These are phyloP conservation scores for Ceyx margarethae DNA, from an alignment of 2,113 vertebrate species.

Conservation along the genomic window DNA sequence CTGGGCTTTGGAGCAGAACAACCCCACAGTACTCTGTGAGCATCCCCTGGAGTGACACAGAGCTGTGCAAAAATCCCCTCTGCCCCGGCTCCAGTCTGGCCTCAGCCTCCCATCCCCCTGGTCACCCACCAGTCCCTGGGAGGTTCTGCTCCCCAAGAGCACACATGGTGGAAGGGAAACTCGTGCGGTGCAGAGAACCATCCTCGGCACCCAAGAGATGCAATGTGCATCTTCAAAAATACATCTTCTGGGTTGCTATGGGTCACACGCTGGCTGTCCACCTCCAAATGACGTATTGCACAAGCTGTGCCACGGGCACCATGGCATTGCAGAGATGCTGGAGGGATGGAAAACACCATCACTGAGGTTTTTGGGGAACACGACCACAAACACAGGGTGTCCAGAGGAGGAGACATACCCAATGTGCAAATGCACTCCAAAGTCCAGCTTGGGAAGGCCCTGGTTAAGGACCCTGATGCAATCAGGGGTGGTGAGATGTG, in stretches of 20 bases:
- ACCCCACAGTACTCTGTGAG: not conserved
- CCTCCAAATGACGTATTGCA: not conserved
- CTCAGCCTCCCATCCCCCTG: not conserved
- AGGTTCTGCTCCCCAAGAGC: rapidly evolving
- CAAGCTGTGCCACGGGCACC: rapidly evolving
- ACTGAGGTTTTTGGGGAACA: rapidly evolving
- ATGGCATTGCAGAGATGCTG: not conserved
- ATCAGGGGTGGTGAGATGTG: rapidly evolving
- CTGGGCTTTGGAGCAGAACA: rapidly evolving
- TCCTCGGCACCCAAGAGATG: not conserved
- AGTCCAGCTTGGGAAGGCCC: not conserved
- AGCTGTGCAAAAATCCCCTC: not conserved
- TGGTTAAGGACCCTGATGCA: not conserved
- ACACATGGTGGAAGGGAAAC: rapidly evolving
- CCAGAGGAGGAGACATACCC: rapidly evolving
- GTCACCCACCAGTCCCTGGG: not conserved
- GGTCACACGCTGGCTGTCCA: not conserved
- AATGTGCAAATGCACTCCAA: not conserved
- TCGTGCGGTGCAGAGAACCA: rapidly evolving
- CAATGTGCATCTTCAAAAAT: not conserved
- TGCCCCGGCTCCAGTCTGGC: not conserved
- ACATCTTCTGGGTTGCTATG: no score
- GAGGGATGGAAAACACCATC: not conserved
- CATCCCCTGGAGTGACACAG: rapidly evolving
- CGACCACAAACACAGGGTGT: rapidly evolving